Evolutionary conservation across 2,113 vertebrate genomes (phyloP).

Genomic region (Erpornis zantholeuca): DNA sequence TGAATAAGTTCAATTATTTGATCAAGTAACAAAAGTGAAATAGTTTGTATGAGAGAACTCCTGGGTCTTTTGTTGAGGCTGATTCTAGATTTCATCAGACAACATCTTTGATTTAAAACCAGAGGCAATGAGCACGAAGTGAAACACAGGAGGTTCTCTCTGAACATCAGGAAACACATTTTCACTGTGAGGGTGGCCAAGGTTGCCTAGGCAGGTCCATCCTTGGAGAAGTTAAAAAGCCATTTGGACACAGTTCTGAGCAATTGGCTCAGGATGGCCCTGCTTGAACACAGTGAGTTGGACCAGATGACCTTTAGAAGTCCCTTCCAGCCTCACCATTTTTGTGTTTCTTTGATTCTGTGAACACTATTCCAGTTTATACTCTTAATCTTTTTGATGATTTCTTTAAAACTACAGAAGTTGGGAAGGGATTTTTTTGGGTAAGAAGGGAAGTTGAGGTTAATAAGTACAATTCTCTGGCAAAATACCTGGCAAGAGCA

Average conservation of each 20-base stretch:
- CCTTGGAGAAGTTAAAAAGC: neutral
- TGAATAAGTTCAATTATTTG: neutral
- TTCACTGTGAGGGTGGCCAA: neutral
- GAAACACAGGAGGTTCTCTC: neutral
- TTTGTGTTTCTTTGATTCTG: neutral
- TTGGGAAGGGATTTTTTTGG: neutral
- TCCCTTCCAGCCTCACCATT: neutral
- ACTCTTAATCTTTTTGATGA: neutral
- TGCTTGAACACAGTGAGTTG: neutral
- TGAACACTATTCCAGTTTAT: neutral
- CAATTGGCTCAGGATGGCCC: rapidly evolving
- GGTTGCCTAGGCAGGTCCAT: neutral
- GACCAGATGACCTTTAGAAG: neutral
- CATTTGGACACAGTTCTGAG: neutral
- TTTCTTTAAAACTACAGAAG: neutral
- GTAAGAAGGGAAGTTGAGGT: neutral
- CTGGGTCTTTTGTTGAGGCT: neutral
- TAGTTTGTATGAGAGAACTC: neutral
- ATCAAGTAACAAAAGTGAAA: neutral
- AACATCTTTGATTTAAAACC: neutral
- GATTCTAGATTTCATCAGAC: neutral
- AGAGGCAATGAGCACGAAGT: neutral
- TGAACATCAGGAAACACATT: neutral
- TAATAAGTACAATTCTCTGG: neutral
- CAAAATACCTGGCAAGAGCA: neutral